These are phyloP conservation scores for Triops longicaudatus DNA, from an alignment of 1,140 invertebrate species.

Conservation along the genomic window DNA sequence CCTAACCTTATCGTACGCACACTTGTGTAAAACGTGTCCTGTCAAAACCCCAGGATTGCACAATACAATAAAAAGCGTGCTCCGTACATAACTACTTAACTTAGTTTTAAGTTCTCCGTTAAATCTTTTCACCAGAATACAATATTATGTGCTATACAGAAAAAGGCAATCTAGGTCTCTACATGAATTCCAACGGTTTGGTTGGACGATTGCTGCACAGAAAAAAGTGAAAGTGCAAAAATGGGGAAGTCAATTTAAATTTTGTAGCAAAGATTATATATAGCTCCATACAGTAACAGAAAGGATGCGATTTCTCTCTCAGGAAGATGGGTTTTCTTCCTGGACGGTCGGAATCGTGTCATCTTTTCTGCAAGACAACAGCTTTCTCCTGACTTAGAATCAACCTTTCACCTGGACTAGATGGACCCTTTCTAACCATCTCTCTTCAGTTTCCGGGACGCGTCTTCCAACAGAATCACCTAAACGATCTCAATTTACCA, in stretches of 20 bases:
- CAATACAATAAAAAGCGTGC: too few species aligned
- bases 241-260: not conserved
- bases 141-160: too few species aligned
- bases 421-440: not conserved
- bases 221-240: not conserved
- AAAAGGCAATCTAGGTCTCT: too few species aligned
- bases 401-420: constrained; percentile 10
- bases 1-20: too few species aligned
- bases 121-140: too few species aligned
- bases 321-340: not conserved
- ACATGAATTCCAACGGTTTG: too few species aligned
- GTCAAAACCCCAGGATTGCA: too few species aligned
- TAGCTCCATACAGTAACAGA: not conserved
- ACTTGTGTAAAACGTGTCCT: too few species aligned
- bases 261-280: not conserved
- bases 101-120: too few species aligned
- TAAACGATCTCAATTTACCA: not conserved
- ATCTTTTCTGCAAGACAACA: not conserved
- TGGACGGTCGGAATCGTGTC: not conserved
- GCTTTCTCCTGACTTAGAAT: not conserved
- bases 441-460: not conserved
- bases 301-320: not conserved
- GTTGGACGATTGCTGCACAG: too few species aligned
- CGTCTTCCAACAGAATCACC: not conserved
- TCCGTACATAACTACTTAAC: too few species aligned